Conservation (phyloP, 2,113 vertebrate genomes). For the Chloroceryle aenea region DNA sequence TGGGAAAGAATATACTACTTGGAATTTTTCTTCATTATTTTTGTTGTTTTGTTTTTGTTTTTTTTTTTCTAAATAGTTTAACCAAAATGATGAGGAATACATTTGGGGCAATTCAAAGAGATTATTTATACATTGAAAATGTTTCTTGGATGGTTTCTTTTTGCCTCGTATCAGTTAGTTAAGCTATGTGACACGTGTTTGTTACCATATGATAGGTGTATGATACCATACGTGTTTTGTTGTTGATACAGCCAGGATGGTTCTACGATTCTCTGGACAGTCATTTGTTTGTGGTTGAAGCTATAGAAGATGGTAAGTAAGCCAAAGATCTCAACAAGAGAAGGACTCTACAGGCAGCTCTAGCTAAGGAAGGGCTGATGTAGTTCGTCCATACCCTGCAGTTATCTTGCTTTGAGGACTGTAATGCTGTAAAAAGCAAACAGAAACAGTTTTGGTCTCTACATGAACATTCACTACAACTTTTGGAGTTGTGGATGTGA, state of each 20-base stretch:
- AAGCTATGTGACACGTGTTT: no score
- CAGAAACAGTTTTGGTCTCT: not conserved
- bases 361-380: not conserved
- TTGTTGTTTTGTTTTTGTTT: rapidly evolving
- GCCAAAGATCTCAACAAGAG: not conserved
- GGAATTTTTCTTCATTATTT: not conserved
- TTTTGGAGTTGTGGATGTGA: not conserved
- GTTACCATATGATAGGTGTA: no score
- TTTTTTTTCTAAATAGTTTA: not conserved
- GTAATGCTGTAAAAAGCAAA: not conserved
- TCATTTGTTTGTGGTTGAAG: not conserved
- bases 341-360: not conserved
- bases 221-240: not conserved
- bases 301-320: not conserved
- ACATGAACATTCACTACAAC: not conserved
- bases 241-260: not conserved
- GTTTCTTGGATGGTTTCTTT: not conserved
- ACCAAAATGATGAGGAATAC: not conserved
- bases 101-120: not conserved
- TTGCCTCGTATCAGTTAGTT: not conserved
- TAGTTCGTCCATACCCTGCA: not conserved
- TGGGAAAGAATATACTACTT: not conserved
- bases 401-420: not conserved
- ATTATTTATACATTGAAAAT: not conserved
- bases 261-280: not conserved